Evolutionary conservation across 35 echinoderm and acorn worm genomes (phyloP), one percentile per base, ranked within the genome.

Genomic region (Chiridota heheva): DNA sequence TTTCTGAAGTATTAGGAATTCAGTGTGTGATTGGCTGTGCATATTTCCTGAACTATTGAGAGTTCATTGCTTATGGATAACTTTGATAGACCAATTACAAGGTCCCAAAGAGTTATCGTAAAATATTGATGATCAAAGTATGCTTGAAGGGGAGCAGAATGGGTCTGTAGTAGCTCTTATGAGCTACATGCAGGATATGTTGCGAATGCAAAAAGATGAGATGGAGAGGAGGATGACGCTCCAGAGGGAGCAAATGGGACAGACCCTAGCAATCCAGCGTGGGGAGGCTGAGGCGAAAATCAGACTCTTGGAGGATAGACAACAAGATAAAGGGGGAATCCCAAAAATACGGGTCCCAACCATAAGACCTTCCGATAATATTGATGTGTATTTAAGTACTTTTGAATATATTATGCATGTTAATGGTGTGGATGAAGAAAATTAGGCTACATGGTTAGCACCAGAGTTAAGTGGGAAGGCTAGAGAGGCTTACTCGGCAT

Each of bases 401-500:
- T 69, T 69, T 69, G 65, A 69, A 17, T 5, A 69, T 20, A 69
- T 69, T 27, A 40, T 40, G 65, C 30, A 33, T 36, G 25, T 2
- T 5, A 69, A 69, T 69, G 65, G 20, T 10, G 30, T 33, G 7
- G 22, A 6, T 1, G 40, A 27, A 69, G 31, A 33, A 0, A 69
- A 69, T 36, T 69, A 36, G 65, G 65, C 65, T 5, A 22, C 65
- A 5, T 36, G 65, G 37, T 35, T 69, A 4, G 65, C 65, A 39
- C 30, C 65, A 1, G 65, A 69, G 65, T 40, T 69, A 40, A 41
- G 31, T 69, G 65, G 65, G 27, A 69, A 67, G 36, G 63, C 63
- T 35, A 2, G 63, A 38, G 63, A 67, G 36, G 63, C 63, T 6
- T 7, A 67, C 33, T 30, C 63, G n/a, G 63, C 63, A 7, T 33